Evolutionary conservation across 2,113 vertebrate species (phyloP).

Genomic region (Morone chrysops): DNA sequence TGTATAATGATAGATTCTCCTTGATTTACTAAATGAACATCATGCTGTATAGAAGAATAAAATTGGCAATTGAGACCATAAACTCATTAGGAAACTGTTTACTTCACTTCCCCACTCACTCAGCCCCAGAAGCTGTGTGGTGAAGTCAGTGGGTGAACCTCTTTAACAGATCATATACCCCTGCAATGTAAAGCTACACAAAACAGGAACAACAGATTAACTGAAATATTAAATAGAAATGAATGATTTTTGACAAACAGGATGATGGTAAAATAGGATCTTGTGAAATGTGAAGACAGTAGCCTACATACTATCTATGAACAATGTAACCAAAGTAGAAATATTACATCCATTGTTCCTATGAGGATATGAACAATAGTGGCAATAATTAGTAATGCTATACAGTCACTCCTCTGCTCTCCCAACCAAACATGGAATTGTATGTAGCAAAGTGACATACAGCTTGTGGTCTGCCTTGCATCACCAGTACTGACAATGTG

Average conservation of each 20-base stretch:
- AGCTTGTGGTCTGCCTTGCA: slow-evolving; percentile 5
- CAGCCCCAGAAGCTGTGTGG: too few species aligned
- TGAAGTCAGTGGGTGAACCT: not conserved
- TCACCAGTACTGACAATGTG: slow-evolving; percentile 26
- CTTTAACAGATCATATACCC: not conserved
- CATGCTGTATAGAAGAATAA: too few species aligned
- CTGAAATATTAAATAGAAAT: not conserved
- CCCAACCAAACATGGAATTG: not conserved
- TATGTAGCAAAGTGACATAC: not conserved
- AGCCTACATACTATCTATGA: too few species aligned
- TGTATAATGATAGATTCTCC: too few species aligned
- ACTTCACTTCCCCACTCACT: too few species aligned
- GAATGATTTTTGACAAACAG: not conserved
- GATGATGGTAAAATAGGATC: not conserved
- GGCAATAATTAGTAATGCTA: not conserved
- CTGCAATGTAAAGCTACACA: not conserved
- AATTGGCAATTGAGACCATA: too few species aligned
- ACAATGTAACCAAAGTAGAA: not conserved
- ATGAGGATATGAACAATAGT: not conserved
- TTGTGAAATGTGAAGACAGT: not conserved
- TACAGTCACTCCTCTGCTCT: not conserved
- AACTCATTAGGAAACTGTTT: too few species aligned
- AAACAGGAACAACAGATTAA: not conserved
- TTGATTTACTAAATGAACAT: too few species aligned
- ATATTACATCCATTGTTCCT: not conserved